Base-by-base conservation (phyloP, 2,888 invertebrate genomes). In the Drosophila macrothrix region DNA sequence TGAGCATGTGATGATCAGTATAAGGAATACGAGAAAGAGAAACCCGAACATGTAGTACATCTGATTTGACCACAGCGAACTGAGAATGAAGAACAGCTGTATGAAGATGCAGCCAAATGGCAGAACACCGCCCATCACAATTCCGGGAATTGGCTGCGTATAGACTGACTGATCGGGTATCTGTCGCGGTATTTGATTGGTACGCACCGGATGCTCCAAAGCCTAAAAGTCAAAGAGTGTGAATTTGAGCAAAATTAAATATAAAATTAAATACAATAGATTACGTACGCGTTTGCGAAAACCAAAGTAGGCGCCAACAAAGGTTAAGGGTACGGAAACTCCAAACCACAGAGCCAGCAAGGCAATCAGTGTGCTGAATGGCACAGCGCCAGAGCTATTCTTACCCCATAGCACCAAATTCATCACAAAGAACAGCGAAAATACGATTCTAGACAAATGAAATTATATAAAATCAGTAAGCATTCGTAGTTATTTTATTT, bases 21-120 rank as follows among this genome's bases (percentile, higher is more conserved):
- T 99, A 90, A 99, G 95, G 94, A 99, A 99, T 63, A 99, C 99
- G 84, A 99, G 95, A 94, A 99, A 98, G 80, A 99, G 95, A 94
- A 99, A 99, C 78, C 99, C 99, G 93, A 98, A 99, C 99, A 99
- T 99, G 95, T 99, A 99, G 94, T 99, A 99, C 95, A 98, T 98
- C 94, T 99, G 98, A 64, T 95, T 96, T 82, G 96, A 98, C 99
- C 99, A 99, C 71, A 99, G 96, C 70, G 99, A 99, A 94, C 99
- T 99, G 75, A 99, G 95, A 83, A 99, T 99, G 94, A 99, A 99
- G 95, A 99, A 99, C 33, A 99, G 95, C 93, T 99, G 99, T 89
- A 99, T 99, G 94, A 99, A 99, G 91, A 98, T 98, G 93, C 98
- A 98, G 61, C 98, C 99, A 93, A 99, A 99, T 2, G 99, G 99